Evolutionary conservation across 2,113 vertebrate species (phyloP), one percentile per base, ranked within the genome.

Genomic region (Grammomys dolichurus): DNA sequence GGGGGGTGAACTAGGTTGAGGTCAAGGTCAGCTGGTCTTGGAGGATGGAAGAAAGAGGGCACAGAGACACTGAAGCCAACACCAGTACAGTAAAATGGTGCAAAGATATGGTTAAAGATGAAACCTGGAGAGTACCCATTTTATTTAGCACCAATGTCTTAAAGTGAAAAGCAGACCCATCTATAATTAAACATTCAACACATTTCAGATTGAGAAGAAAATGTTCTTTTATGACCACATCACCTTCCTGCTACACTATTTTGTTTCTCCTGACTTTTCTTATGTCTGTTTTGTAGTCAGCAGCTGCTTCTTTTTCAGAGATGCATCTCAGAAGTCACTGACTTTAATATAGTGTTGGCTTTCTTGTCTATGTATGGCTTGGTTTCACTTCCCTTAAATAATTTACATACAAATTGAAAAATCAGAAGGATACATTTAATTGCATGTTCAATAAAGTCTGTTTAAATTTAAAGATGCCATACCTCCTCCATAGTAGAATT

Each of bases 401-500:
- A 33, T 11, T 85, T 58, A 67, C 46, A 16, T 16, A 72, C 11
- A 33, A 16, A 58, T 56, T 91, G 87, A 92, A 96, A 96, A 89
- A 95, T 14, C 24, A 73, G 67, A 93, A 67, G 4, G 60, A 4
- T 31, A 40, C 3, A 3, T 56, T 56, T 77, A 82, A 43, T 33
- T 58, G 24, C 22, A 3, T n/a, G 65, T 40, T 67, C 28, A 67
- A 31, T 65, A 40, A 80, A 65, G 91, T 51, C 58, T 69, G 26
- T 89, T 89, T 72, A 89, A 26, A 28, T 26, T n/a, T 51, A 28
- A 72, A 85, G 70, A n/a, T 0, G 10, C 16, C 84, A 5, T 95
- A 96, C 98, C 96, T 97, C 67, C 58, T 54, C 80, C 97, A 98
- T 97, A 20, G 98, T 97, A 17, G 63, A 72, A 13, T 82, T 97